phyloP scores from a whole-genome alignment of 2,888 invertebrate genomes.

The Amiota communis region DNA sequence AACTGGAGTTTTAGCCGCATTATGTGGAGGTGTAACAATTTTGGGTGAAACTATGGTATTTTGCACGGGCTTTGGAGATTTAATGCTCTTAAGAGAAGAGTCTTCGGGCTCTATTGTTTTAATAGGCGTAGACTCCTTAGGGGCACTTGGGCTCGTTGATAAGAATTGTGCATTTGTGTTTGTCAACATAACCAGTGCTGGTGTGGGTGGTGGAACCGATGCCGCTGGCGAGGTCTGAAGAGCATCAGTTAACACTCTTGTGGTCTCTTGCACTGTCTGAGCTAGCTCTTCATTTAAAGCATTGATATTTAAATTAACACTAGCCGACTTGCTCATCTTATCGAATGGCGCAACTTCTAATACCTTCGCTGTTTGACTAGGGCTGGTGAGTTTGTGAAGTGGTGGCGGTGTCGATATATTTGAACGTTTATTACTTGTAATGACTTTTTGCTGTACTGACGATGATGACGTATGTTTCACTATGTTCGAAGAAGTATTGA shows the following conservation, averaged over 20 bases:
- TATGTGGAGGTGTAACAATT: conserved; percentile 52
- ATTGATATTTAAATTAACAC: conserved; percentile 71
- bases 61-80: not conserved
- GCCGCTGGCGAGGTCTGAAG: conserved; percentile 43
- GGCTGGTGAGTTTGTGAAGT: not conserved
- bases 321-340: conserved; percentile 71
- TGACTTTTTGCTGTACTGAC: conserved; percentile 35
- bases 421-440: conserved; percentile 28
- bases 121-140: conserved; percentile 12
- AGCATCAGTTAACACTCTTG: conserved; percentile 65
- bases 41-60: conserved; percentile 47
- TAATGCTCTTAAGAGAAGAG: not conserved
- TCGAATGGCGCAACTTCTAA: conserved; percentile 73
- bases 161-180: conserved; percentile 7
- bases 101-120: not conserved
- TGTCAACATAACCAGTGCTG: conserved; percentile 43
- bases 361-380: not conserved
- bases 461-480: conserved; percentile 31
- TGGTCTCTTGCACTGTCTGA: conserved; percentile 71
- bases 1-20: conserved; percentile 24
- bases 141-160: not conserved
- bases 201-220: conserved; percentile 47
- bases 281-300: conserved; percentile 70
- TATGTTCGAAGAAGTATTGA: not conserved
- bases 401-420: conserved; percentile 1